Base-by-base conservation (phyloP, 2,888 invertebrate genomes). In the Pediacus dermestoides region DNA sequence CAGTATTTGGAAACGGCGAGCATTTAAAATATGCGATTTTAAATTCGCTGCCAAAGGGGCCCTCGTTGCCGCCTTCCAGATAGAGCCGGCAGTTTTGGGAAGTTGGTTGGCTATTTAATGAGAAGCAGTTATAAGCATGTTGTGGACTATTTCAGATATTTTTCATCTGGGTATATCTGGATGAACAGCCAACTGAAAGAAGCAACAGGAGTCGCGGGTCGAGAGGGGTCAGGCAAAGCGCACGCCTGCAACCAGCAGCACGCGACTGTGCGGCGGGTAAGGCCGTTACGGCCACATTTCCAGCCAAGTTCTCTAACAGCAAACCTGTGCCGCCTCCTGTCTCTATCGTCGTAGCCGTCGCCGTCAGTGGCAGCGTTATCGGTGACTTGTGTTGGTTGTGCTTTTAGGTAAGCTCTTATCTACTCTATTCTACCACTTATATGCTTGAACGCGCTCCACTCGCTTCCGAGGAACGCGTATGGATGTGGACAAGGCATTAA, bases 211-310 rank as follows among this genome's bases (percentile, higher is more conserved):
- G 61, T 55, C 54, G 57, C 50, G 67, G 60, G 67, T 66, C 66
- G 67, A 64, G 67, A 67, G 67, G 67, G 70, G 71, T 68, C 71
- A 69, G 67, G 70, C 66, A 70, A 68, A 68, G 70, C 72, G 73
- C 69, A 70, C 69, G 70, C 70, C 58, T 67, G 60, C 64, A 49
- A 60, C 59, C 55, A 60, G 55, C 58, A 64, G 66, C 67, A 66
- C 66, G 67, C 69, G 66, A 61, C 61, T 62, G 63, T 63, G 61
- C 59, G 61, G 58, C 60, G 62, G 61, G 59, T 61, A 60, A 59
- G 55, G 56, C 58, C 61, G 57, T 63, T 61, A 59, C 57, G 52
- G 58, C 61, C 63, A 62, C 64, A 64, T 62, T 66, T 60, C 60
- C 55, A 60, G 58, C 53, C 52, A 60, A 60, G 58, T 60, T 50